Percentiles rank a stretch among this genome's conserved stretches.
These are phyloP conservation scores for Epinephelus coioides DNA, from an alignment of 2,797 vertebrate species.

Conservation along the genomic window DNA sequence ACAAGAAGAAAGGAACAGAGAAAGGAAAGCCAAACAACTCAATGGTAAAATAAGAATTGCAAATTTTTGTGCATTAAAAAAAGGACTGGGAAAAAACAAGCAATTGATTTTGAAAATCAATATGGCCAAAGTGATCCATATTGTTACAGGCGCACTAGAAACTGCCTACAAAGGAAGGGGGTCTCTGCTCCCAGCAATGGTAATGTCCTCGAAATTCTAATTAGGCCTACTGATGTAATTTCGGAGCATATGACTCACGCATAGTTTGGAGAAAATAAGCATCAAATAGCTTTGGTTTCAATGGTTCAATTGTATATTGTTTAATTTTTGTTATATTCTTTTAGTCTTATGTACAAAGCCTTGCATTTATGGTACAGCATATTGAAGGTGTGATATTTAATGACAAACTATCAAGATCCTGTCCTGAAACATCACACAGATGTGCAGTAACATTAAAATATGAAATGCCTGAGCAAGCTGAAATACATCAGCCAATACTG, in stretches of 20 bases:
- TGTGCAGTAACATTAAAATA: not conserved
- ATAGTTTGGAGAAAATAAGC: not conserved
- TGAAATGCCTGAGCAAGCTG: not conserved
- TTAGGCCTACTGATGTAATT: not conserved
- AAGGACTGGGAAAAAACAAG: conserved; percentile 13
- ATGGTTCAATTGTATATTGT: not conserved
- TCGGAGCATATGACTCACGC: not conserved
- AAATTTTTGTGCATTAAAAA: conserved; percentile 30
- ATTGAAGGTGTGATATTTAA: not conserved
- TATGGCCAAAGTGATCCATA: conserved; percentile 24
- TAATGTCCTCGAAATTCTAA: not conserved
- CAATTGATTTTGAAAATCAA: conserved; percentile 45
- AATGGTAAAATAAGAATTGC: conserved; percentile 37
- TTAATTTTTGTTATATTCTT: not conserved
- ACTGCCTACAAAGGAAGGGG: conserved; percentile 3
- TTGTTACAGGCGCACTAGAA: not conserved
- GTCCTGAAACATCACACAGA: not conserved
- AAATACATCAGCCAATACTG: not conserved
- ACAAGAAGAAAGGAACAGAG: conserved; percentile 19
- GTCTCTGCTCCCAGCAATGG: not conserved
- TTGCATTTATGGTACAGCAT: not conserved
- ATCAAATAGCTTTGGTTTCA: not conserved
- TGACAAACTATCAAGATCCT: not conserved
- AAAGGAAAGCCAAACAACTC: conserved; percentile 13
- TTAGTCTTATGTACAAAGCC: not conserved